Percentiles rank a stretch among this genome's conserved stretches.
Conservation (phyloP, 2,113 vertebrate species). For the Larimichthys crocea region DNA sequence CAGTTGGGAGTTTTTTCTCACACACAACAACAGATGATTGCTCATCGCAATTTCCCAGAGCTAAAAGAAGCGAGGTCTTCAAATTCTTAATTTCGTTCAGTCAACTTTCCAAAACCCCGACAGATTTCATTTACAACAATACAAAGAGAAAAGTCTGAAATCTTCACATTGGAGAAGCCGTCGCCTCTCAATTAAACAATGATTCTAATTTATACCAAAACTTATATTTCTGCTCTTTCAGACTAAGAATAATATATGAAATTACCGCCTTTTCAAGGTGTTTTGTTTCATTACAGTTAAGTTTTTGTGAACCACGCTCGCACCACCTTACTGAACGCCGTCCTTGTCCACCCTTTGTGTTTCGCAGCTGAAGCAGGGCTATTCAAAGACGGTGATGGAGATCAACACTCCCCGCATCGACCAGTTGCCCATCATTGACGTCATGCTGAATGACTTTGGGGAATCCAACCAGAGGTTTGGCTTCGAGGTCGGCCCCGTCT, state of each 20-base stretch:
- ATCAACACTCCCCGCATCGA: slow-evolving; percentile 98
- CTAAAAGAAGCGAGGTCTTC: not conserved
- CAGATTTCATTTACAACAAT: not conserved
- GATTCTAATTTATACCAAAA: not conserved
- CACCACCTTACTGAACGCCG: not conserved
- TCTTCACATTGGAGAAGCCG: too few species aligned
- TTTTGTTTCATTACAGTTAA: too few species aligned
- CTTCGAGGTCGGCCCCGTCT: slow-evolving; percentile 97
- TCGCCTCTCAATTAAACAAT: not conserved
- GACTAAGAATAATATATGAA: not conserved
- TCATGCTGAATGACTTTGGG: slow-evolving; percentile 99
- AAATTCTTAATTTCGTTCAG: not conserved
- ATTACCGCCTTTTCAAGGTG: not conserved
- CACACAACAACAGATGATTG: too few species aligned
- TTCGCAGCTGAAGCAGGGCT: slow-evolving; percentile 92
- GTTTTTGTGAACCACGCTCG: not conserved
- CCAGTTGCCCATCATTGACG: slow-evolving; percentile 96
- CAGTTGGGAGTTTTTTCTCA: not conserved
- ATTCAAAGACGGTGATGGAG: slow-evolving; percentile 93
- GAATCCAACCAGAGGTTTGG: slow-evolving; percentile 98
- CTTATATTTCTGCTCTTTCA: not conserved
- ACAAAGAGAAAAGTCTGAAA: not conserved
- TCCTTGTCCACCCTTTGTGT: slow-evolving; percentile 15
- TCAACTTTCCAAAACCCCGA: not conserved
- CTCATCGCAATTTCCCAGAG: not conserved